Evolutionary conservation across 2,888 invertebrate genomes (phyloP), one percentile per base, ranked within the genome.

Genomic region (Eucera pruinosa): DNA sequence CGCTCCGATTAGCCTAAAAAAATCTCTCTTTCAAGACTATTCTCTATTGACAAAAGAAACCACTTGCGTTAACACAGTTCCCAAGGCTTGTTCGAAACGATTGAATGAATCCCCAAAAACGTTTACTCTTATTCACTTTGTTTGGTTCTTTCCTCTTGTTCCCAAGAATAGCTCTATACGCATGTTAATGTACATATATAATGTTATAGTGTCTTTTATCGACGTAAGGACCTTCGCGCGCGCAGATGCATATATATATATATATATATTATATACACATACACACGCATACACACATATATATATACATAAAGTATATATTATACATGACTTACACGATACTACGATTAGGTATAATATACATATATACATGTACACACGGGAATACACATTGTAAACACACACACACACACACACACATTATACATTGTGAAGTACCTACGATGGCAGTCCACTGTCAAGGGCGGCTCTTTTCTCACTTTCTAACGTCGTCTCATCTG

Each of bases 101-200:
- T n/a, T n/a, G n/a, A 72, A 83, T 71, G 50, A 20, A 75, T 84
- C 80, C 78, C 77, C 83, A 67, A n/a, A n/a, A n/a, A 82, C 81
- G 86, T 87, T 70, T 27, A 27, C 67, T 7, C 77, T 74, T 78
- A 67, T 61, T 80, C 64, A 30, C 78, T 69, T n/a, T 64, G 58
- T 54, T 70, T 67, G 52, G 36, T 64, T 57, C 71, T 64, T 70
- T 70, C 50, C 45, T 64, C 9, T 54, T 70, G 48, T 61, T 72
- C 54, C 86, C 85, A 75, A 82, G 83, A 88, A 88, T 87, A 88
- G 87, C 83, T 87, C 88, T 90, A 88, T 90, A 89, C 89, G 89
- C 90, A 90, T 91, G 91, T 89, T 91, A 91, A 90, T 91, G 91
- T 91, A 91, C 88, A 91, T 91, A 91, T 88, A 90, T 88, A 88